Evolutionary conservation across 2,797 vertebrate species (phyloP).

Genomic region (Lutjanus campechanus): DNA sequence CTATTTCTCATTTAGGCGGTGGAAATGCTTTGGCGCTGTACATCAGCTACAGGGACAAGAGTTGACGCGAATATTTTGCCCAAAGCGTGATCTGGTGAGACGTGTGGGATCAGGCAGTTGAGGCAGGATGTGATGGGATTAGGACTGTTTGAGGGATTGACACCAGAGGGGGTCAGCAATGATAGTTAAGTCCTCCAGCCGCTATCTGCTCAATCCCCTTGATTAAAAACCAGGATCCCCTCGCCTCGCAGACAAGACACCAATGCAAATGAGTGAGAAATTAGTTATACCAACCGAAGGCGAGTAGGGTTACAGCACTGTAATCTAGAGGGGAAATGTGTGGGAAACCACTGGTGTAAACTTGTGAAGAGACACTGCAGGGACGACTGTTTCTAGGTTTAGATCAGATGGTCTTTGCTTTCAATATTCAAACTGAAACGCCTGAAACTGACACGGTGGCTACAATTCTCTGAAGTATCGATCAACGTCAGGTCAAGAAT

Average conservation of each 20-base stretch:
- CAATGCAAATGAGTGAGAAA: background rate
- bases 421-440: background rate
- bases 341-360: background rate
- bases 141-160: slow-evolving; percentile 39
- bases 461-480: background rate
- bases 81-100: slow-evolving; percentile 11
- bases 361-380: background rate
- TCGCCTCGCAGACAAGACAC: background rate
- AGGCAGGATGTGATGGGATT: slow-evolving; percentile 40
- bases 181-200: slow-evolving; percentile 14
- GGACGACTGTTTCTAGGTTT: background rate
- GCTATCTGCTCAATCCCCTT: slow-evolving; percentile 24
- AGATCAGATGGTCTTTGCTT: background rate
- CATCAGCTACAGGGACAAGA: background rate
- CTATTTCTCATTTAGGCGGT: slow-evolving; percentile 18
- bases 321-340: background rate
- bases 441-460: background rate
- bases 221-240: slow-evolving; percentile 25
- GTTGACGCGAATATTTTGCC: background rate
- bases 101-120: background rate
- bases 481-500: too few species aligned
- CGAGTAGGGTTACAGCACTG: background rate
- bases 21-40: background rate
- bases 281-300: background rate
- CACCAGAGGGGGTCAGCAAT: slow-evolving; percentile 28